Base-by-base conservation (phyloP, 2,888 invertebrate genomes). In the Protula sp. region DNA sequence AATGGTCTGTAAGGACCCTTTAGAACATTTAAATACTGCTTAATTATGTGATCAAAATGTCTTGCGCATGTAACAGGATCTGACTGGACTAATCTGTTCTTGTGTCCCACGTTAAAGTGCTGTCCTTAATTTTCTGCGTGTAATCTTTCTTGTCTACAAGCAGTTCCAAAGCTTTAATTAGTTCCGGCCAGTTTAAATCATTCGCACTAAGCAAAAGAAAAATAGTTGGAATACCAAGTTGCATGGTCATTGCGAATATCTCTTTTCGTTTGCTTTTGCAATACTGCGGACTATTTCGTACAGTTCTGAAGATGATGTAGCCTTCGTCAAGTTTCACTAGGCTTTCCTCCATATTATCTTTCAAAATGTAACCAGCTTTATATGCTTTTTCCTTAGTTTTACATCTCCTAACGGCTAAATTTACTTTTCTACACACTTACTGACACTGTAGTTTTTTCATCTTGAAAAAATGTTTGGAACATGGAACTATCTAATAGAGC, bases 381-480 rank as follows among this genome's bases (percentile, higher is more conserved):
- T 38, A 38, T 38, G 9, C 19, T 19, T 38, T 38, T 9, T 38
- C 38, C 38, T 38, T 38, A 14, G n/a, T n/a, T 19, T 38, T 38
- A 9, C 9, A 9, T 19, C 38, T 38, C 19, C 38, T 38, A 38
- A 38, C 38, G 9, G 38, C 9, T 19, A 38, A 38, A 38, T 9
- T 19, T 38, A 55, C 55, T n/a, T 38, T 30, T 9, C 38, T 38
- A 30, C 24, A 14, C 9, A 55, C 30, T 29, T 55, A 38, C 31
- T 55, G 30, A 5, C 22, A 19, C 19, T 54, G 54, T 19, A 54
- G 28, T 26, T 14, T 28, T 22, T 54, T 54, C n/a, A 54, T 26
- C 9, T 54, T 54, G 28, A 54, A 54, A 50, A 50, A 50, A 50
- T 50, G 51, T 50, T 50, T 24, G 51, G 51, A 50, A 50, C 26